Evolutionary conservation across 2,888 invertebrate species (phyloP), one percentile per base, ranked within the genome.

Genomic region (Pseudanteris insignis): DNA sequence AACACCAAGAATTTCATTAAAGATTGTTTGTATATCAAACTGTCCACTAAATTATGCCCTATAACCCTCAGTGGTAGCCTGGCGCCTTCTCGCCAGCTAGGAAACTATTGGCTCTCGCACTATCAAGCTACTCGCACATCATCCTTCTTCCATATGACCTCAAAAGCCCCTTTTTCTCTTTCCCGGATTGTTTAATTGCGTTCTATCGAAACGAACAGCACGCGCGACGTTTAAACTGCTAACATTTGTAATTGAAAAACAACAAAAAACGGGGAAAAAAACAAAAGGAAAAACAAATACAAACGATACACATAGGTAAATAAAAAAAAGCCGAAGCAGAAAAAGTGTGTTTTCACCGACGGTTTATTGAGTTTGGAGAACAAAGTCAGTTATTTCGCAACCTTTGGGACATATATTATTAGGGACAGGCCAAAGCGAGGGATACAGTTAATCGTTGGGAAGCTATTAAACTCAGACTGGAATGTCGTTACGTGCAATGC

Each of bases 1-100:
- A 85, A 85, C 84, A 84, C 82, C 84, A 85, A 84, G 85, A 85
- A 85, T 85, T 85, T 85, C 84, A 85, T 85, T 85, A 83, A 83
- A 83, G 83, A 83, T 83, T 83, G 83, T 84, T 84, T 84, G 83
- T 84, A 83, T 84, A 84, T 84, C 83, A 83, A 83, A 83, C 82
- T 82, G 83, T 83, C 84, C 83, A 83, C 82, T 84, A 84, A 84
- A 84, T 84, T 84, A 83, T 83, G 79, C 75, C 73, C 76, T 71
- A 72, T 74, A 77, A 74, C 77, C 73, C 75, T n/a, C n/a, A n/a
- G n/a, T n/a, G 46, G 28, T 51, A 41, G 57, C 59, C 57, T 72
- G 70, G 72, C 73, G 74, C 74, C 75, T 74, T 76, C 68, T 65
- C 69, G 62, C 69, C 40, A 47, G 73, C 70, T 66, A 72, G 69